Base-by-base conservation (phyloP, 2,888 invertebrate species). In the Agrotis segetum region DNA sequence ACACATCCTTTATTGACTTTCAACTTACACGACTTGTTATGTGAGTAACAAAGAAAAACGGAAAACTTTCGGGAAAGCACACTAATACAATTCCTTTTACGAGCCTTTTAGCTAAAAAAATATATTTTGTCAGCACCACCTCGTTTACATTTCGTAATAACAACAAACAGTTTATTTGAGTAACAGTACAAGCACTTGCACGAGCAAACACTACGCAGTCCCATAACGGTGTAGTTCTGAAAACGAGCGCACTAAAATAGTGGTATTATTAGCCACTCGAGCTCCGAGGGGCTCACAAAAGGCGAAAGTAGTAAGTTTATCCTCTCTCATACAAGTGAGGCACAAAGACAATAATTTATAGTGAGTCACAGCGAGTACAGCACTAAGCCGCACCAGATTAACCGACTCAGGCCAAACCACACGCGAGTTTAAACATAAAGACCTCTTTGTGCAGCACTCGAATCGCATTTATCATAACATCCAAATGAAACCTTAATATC, bases 271-370 rank as follows among this genome's bases (percentile, higher is more conserved):
- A 85, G 82, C 70, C 77, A 67, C 85, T 74, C 47, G 52, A 76
- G 82, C 82, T 86, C 82, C 71, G 74, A 75, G 71, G 71, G 78
- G 73, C 81, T 74, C 79, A 83, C 76, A 80, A 83, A 81, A 82
- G 85, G 88, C 85, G 87, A 90, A 89, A 90, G 88, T 89, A 87
- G 87, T 88, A 89, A 89, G 88, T 90, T 91, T 86, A 84, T 85
- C 84, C 87, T 73, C 86, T 86, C 89, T 88, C 88, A 88, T 85
- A 87, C 85, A 88, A 88, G 88, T 87, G 86, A 88, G 89, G 89
- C 89, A 90, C 90, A 92, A 90, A 92, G 91, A 91, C 91, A 91
- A 91, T 93, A 92, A 92, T 93, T 93, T 92, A 92, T 92, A 91
- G 88, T 86, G 88, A 91, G 87, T 87, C 87, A 87, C 85, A 86